Conservation (phyloP, 2,113 vertebrate genomes). For the cattle (Bos taurus) region ARS-UCD2.0 NC_037337.1:98799501-98800000, state of each 20-base stretch:
- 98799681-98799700: background rate
- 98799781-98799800: accelerated
- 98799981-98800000: background rate
- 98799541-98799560: background rate
- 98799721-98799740: background rate
- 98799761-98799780: background rate
- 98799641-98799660: background rate
- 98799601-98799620: background rate
- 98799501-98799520: background rate
- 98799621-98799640: background rate
- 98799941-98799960: background rate
- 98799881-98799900: accelerated
- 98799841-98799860: background rate
- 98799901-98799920: background rate
- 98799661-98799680: background rate
- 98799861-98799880: background rate
- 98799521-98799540: background rate
- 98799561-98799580: background rate
- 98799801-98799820: accelerated
- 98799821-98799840: background rate
- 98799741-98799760: background rate
- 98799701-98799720: background rate
- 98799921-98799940: background rate
- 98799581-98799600: background rate
- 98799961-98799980: background rate